These are phyloP conservation scores for Oceanodroma tethys DNA, from an alignment of 2,113 vertebrate genomes.

Conservation along the genomic window DNA sequence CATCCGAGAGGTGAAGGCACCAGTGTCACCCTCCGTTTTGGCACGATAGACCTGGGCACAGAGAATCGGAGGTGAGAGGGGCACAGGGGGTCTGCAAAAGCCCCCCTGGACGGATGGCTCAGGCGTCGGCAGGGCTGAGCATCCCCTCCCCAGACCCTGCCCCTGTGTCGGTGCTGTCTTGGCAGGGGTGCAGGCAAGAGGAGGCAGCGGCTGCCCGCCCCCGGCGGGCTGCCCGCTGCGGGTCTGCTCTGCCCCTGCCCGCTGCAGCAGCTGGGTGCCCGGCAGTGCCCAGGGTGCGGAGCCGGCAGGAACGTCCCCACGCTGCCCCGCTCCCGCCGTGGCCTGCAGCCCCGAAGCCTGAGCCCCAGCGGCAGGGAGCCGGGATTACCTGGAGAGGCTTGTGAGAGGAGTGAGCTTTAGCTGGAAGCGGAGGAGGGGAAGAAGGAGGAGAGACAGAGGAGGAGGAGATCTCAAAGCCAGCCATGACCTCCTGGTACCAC, in stretches of 20 bases:
- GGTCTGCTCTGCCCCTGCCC: background rate
- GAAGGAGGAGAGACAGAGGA: conserved; percentile 70
- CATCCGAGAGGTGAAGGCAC: conserved; percentile 59
- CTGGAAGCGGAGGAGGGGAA: conserved; percentile 89
- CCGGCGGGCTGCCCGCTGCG: background rate
- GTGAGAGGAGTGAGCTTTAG: conserved; percentile 85
- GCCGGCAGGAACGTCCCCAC: fast-evolving
- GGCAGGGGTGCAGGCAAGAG: background rate
- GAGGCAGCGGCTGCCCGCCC: background rate
- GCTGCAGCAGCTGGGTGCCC: background rate
- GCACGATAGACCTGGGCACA: conserved; percentile 81
- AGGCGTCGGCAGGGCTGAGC: fast-evolving
- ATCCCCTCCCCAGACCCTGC: background rate
- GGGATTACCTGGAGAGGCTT: conserved; percentile 86
- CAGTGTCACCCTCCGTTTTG: conserved; percentile 76
- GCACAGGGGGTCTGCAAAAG: background rate
- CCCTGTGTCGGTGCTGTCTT: fast-evolving
- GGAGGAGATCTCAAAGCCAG: conserved; percentile 82
- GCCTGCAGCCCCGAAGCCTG: background rate
- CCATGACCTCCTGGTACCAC: conserved; percentile 80
- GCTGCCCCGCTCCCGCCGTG: background rate
- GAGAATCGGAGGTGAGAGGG: background rate
- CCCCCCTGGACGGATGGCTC: background rate
- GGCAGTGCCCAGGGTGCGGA: background rate
- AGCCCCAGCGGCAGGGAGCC: background rate